Base-by-base conservation (phyloP, 2,888 invertebrate species). In the Agrotis exclamationis region DNA sequence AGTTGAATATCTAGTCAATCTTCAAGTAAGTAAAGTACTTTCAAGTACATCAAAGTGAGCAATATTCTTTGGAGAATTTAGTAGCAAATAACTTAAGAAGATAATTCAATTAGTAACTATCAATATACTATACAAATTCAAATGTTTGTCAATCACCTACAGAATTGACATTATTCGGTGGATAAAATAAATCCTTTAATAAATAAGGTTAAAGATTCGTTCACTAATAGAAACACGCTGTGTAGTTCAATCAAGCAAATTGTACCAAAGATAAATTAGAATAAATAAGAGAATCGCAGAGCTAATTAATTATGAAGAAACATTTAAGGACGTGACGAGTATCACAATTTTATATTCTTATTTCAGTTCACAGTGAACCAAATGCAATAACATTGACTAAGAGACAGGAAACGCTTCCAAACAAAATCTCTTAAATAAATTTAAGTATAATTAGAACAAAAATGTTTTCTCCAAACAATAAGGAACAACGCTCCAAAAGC, bases 401-500 rank as follows among this genome's bases (percentile, higher is more conserved):
- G 24, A 39, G 45, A 24, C 54, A 78, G 58, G 62, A 68, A 68
- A 70, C 28, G 13, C 22, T 39, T 45, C 22, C 18, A 51, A 63
- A 69, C 28, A 45, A 76, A 70, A 58, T 51, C 22, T 60, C 5
- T 11, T 44, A 22, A 39, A 60, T n/a, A 57, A 66, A 70, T 4
- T 53, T 14, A 76, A 73, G 7, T 54, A 66, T 50, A 59, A 64
- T 63, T 63, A 57, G 54, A 84, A 72, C 67, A 63, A 74, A 74
- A 72, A 70, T 73, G 14, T 70, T 13, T 71, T 58, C 62, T 39
- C 56, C 9, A 70, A 84, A 83, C 74, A 82, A 72, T 70, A 78
- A 73, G 60, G 47, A 79, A 67, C 58, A 54, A 65, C 65, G 59
- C 47, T 48, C 20, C 39, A 70, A 44, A 79, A 69, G 66, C 64